Evolutionary conservation across 2,113 vertebrate species (phyloP).

Genomic region (Pampusana beccarii): DNA sequence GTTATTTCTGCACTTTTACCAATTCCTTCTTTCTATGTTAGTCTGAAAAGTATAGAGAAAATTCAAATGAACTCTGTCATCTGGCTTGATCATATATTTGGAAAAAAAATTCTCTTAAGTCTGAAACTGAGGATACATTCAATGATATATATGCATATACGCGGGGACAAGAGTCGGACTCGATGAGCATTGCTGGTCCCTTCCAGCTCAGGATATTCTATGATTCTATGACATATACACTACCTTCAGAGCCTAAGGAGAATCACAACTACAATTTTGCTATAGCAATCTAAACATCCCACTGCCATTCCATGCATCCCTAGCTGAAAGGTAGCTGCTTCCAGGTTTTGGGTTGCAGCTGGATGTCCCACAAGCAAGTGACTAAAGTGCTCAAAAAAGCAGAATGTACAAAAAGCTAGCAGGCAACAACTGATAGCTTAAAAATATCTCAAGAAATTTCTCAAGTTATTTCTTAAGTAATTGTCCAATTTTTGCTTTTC

Average conservation of each 20-base stretch:
- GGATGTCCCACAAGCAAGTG: not conserved
- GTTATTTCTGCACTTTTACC: not conserved
- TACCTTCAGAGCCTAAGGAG: not conserved
- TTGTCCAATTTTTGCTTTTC: not conserved
- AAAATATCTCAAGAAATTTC: not conserved
- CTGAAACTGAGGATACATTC: not conserved
- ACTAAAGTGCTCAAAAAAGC: not conserved
- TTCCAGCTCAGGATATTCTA: too few species aligned
- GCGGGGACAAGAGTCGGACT: too few species aligned
- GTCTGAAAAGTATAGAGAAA: not conserved
- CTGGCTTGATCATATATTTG: not conserved
- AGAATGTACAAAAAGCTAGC: not conserved
- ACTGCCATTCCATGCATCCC: not conserved
- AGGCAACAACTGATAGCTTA: not conserved
- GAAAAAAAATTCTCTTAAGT: not conserved
- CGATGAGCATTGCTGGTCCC: too few species aligned
- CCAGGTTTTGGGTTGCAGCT: not conserved
- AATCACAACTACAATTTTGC: not conserved
- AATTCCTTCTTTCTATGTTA: not conserved
- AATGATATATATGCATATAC: too few species aligned
- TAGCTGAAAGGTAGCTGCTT: not conserved
- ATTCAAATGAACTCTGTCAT: not conserved
- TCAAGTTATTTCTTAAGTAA: not conserved
- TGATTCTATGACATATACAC: too few species aligned
- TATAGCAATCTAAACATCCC: not conserved